Evolutionary conservation across 2,113 vertebrate species (phyloP), one percentile per base, ranked within the genome.

Genomic region (Bubo scandiacus): DNA sequence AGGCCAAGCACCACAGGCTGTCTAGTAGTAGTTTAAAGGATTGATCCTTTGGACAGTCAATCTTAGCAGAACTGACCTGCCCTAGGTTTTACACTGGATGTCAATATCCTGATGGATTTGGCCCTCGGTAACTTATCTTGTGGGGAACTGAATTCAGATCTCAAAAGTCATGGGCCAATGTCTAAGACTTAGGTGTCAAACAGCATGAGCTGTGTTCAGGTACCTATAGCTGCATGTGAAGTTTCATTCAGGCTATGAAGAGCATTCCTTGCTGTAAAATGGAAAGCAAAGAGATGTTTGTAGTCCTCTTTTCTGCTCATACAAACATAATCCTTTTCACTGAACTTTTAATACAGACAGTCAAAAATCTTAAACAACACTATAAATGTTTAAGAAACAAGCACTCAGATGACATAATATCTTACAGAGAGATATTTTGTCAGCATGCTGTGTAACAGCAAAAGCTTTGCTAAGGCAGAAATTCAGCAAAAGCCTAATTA

Each of bases 401-500:
- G 40, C 58, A 94, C 22, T 82, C 45, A 49, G 49, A 70, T 88
- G 82, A 83, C 0, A 2, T 58, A 71, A 52, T 49, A 87, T 17
- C 70, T 54, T 66, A 80, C 34, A 81, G 67, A 90, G 81, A 90
- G 62, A 10, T 29, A 79, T 66, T 93, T 75, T 62, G 74, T 68
- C 55, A 88, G 74, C 51, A 54, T 21, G 45, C 87, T 57, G 84
- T 52, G 73, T 65, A 92, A 89, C 61, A 79, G 43, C n/a, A 36
- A 38, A 71, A 75, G 42, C 77, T 94, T 57, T 79, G 45, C 62
- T 90, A 57, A 49, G 23, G 74, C 32, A 86, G 55, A 71, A 83
- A 52, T 92, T 74, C 67, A 88, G 55, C 82, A 90, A 93, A 93
- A 86, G 59, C 67, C 63, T 81, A 74, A 92, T 94, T 88, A 88